phyloP scores from a whole-genome alignment of 2,888 invertebrate species.

The Psylliodes chrysocephalus region DNA sequence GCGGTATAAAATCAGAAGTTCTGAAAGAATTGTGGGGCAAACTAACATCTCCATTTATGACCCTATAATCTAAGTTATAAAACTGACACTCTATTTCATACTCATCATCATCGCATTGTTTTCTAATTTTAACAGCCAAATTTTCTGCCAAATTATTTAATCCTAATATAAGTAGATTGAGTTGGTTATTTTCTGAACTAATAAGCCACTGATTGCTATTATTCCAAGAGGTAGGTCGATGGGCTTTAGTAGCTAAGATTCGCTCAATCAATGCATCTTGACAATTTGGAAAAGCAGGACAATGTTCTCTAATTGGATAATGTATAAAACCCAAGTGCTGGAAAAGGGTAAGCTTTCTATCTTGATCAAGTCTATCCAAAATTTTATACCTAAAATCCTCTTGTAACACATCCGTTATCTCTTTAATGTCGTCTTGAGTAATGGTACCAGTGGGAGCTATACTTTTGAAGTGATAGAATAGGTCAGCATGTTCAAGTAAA shows the following conservation, averaged over 20 bases:
- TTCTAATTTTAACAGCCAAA: slow-evolving; percentile 85
- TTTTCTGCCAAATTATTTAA: slow-evolving; percentile 87
- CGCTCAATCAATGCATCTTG: slow-evolving; percentile 82
- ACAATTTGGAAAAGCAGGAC: slow-evolving; percentile 88
- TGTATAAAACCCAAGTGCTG: slow-evolving; percentile 96
- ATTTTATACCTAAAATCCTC: slow-evolving; percentile 96
- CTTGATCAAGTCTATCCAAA: slow-evolving; percentile 92
- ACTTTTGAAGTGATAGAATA: slow-evolving; percentile 93
- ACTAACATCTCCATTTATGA: slow-evolving; percentile 87
- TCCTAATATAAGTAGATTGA: slow-evolving; percentile 91
- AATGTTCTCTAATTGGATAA: slow-evolving; percentile 93
- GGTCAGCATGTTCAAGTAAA: slow-evolving; percentile 89
- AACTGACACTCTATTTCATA: slow-evolving; percentile 82
- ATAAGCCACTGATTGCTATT: slow-evolving; percentile 73
- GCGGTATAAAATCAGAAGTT: slow-evolving; percentile 88
- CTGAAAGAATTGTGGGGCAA: slow-evolving; percentile 83
- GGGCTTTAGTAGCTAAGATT: slow-evolving; percentile 75
- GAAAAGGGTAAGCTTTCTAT: slow-evolving; percentile 92
- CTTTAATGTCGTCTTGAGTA: slow-evolving; percentile 93
- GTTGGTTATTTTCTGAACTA: slow-evolving; percentile 74
- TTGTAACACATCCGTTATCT: slow-evolving; percentile 90
- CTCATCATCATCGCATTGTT: slow-evolving; percentile 89
- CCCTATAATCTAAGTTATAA: slow-evolving; percentile 85
- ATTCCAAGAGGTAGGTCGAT: slow-evolving; percentile 72
- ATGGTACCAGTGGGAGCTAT: slow-evolving; percentile 90